Evolutionary conservation across 2,113 vertebrate genomes (phyloP).

Genomic region (Symphodus melops): DNA sequence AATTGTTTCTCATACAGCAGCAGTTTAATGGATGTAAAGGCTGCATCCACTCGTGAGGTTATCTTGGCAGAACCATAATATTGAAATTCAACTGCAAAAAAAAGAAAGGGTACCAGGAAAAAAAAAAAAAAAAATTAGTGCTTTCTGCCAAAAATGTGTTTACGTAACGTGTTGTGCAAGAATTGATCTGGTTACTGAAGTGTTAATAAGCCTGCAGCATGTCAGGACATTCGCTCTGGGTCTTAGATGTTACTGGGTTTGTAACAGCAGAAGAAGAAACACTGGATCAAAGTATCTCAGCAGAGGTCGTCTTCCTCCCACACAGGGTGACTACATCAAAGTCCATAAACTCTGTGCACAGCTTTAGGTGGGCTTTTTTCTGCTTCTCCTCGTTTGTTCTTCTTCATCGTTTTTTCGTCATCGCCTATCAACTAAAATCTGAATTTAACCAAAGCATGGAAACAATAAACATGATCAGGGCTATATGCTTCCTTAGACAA

Average conservation of each 20-base stretch:
- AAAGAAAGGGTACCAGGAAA: neutral
- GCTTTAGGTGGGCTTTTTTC: constrained; percentile 11
- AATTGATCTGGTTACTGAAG: neutral
- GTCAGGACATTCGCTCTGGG: constrained; percentile 7
- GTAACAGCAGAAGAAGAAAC: constrained; percentile 6
- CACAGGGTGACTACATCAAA: constrained; percentile 14
- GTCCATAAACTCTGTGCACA: neutral
- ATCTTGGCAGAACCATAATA: neutral
- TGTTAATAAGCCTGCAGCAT: constrained; percentile 33
- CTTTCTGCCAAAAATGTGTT: neutral
- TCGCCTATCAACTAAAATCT: neutral
- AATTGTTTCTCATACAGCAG: neutral
- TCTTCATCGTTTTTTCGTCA: neutral
- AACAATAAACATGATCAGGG: neutral
- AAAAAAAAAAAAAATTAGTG: neutral
- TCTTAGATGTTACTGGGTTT: constrained; percentile 6
- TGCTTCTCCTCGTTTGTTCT: neutral
- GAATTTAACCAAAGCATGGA: neutral
- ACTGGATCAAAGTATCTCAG: constrained; percentile 6
- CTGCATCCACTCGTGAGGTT: neutral
- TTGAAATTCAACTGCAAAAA: neutral
- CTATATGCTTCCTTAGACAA: neutral
- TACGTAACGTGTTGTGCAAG: neutral
- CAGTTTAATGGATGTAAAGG: neutral
- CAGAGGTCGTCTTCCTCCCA: constrained; percentile 22